Conservation (phyloP, 2,113 vertebrate species). For the Chauna torquata region DNA sequence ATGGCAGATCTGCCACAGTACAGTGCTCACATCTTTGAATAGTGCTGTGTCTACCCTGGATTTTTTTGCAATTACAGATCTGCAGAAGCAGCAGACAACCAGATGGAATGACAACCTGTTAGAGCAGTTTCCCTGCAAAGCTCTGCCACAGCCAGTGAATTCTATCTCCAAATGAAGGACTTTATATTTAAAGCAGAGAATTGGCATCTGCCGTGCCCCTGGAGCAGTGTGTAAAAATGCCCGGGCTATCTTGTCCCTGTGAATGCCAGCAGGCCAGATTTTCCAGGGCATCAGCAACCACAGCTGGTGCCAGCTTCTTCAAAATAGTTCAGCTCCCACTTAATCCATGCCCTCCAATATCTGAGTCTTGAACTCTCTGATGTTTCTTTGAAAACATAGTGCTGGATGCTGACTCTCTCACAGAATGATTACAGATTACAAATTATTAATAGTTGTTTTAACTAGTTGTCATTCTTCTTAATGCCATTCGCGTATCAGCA, state of each 20-base stretch:
- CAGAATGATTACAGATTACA: neutral
- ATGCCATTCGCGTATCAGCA: neutral
- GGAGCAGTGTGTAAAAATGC: neutral
- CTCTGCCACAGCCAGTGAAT: neutral
- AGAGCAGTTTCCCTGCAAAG: neutral
- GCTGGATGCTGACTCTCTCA: neutral
- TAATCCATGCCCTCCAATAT: neutral
- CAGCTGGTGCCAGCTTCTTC: neutral
- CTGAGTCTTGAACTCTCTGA: neutral
- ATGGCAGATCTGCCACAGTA: neutral
- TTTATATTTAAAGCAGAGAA: neutral
- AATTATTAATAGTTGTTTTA: neutral
- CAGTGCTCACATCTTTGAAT: neutral
- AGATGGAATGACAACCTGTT: neutral
- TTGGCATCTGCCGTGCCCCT: neutral
- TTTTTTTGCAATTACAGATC: neutral
- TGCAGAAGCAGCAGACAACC: neutral
- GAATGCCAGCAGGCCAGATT: neutral
- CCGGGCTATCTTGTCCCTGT: neutral
- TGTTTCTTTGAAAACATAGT: neutral
- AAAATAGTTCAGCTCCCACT: neutral
- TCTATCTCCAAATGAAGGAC: neutral
- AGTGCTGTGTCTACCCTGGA: neutral
- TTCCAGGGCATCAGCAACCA: neutral
- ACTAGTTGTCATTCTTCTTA: neutral